Base-by-base conservation (phyloP, 2,797 vertebrate genomes). In the Hippoglossus hippoglossus region DNA sequence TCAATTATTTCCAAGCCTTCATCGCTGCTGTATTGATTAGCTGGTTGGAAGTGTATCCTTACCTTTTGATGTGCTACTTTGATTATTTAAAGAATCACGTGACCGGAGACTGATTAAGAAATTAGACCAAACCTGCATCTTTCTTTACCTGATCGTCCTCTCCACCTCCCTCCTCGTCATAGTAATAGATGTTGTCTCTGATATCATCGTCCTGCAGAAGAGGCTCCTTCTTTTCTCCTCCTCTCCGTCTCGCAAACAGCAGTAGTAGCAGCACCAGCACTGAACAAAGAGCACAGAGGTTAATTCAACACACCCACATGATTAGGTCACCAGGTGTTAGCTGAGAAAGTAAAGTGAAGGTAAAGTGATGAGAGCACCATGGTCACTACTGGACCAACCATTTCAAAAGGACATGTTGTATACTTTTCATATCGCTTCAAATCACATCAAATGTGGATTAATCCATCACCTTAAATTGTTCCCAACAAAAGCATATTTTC, bases 151-250 rank as follows among this genome's bases (percentile, higher is more conserved):
- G 97, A 85, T 99, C 97, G 34, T 99, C 98, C 82, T 99, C 97
- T 0, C 98, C 98, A 0, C 97, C 98, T 0, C 97, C 97, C 67
- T 99, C 98, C 82, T 99, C 97, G 0, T 97, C 96, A 0, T 98
- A 99, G 89, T 95, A 95, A 81, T 96, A 98, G 62, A 99, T 93
- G 0, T 98, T 97, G 92, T 99, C 97, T 66, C 97, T 83, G 49
- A 95, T 85, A 31, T 98, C 96, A 0, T 97, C 96, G 1, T 97
- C 96, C 0, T 88, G 93, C 0, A 96, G 92, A 0, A 98, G 90
- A 36, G 96, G 95, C 0, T 96, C 96, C 62, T 96, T 95, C 84
- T 97, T 96, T 66, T 92, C 91, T 8, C 87, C 92, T 39, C 75
- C 87, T 71, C 91, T 95, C n/a, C 84, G 92, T 75, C 81, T 93